A percentile compares a stretch with the other conserved stretches of the same genome.
These are phyloP conservation scores for Suncus etruscus DNA, from an alignment of 2,113 vertebrate genomes.

Conservation along the genomic window DNA sequence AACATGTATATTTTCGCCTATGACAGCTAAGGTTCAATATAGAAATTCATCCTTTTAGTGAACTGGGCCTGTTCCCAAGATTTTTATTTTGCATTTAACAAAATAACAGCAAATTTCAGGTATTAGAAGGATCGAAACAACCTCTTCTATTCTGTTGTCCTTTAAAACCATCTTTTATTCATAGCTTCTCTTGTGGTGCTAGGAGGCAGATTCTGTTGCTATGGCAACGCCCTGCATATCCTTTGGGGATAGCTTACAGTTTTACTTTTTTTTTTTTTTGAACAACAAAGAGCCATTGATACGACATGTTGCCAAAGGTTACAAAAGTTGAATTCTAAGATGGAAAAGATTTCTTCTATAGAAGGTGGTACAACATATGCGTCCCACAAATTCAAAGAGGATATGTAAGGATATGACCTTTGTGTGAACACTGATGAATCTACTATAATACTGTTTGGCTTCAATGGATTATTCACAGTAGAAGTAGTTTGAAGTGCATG, in stretches of 20 bases:
- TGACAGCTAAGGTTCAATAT: slow-evolving; percentile 80
- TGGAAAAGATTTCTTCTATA: slow-evolving; percentile 90
- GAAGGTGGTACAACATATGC: slow-evolving; percentile 82
- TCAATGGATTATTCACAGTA: slow-evolving; percentile 83
- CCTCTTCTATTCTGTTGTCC: slow-evolving; percentile 91
- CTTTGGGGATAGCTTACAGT: slow-evolving; percentile 91
- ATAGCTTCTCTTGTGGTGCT: slow-evolving; percentile 89
- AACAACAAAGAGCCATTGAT: slow-evolving; percentile 92
- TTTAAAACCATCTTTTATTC: slow-evolving; percentile 92
- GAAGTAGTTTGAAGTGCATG: slow-evolving; percentile 84
- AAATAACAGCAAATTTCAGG: slow-evolving; percentile 90
- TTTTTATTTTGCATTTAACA: slow-evolving; percentile 88
- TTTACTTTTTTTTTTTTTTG: slow-evolving; percentile 89
- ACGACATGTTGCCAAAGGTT: slow-evolving; percentile 91
- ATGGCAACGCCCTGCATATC: slow-evolving; percentile 92
- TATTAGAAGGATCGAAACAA: slow-evolving; percentile 90
- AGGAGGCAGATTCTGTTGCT: slow-evolving; percentile 90
- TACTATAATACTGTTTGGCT: slow-evolving; percentile 81
- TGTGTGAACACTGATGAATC: slow-evolving; percentile 84
- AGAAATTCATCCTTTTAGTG: slow-evolving; percentile 83
- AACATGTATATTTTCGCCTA: slow-evolving; percentile 67
- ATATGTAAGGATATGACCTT: slow-evolving; percentile 83
- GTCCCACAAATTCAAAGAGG: slow-evolving; percentile 86
- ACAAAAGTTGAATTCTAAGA: slow-evolving; percentile 92
- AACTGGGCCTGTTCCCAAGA: slow-evolving; percentile 83